Evolutionary conservation across 1,140 invertebrate species (phyloP).

Genomic region (Nasonia giraulti): DNA sequence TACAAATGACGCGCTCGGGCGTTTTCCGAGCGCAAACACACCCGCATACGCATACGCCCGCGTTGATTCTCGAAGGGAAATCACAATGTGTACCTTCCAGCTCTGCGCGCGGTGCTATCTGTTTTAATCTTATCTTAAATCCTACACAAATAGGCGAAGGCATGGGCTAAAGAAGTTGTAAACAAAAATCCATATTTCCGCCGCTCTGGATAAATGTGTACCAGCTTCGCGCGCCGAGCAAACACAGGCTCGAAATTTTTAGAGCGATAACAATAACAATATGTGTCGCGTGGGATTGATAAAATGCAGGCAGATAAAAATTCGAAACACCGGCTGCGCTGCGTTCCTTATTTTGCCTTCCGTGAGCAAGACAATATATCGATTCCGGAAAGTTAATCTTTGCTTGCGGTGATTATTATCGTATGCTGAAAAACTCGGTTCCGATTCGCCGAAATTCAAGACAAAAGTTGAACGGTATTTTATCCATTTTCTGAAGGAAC

Average conservation of each 20-base stretch:
- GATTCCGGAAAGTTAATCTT: neutral
- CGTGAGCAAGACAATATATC: neutral
- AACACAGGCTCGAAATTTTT: neutral
- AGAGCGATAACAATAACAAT: neutral
- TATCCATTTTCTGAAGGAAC: too few species aligned
- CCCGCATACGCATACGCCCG: neutral
- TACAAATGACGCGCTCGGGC: neutral
- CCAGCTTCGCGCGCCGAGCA: neutral
- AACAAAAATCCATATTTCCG: slow-evolving; percentile 39
- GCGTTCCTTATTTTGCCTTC: neutral
- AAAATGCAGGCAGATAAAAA: neutral
- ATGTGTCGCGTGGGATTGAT: neutral
- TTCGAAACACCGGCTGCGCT: neutral
- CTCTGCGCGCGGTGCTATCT: slow-evolving; percentile 23
- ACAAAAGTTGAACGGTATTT: too few species aligned
- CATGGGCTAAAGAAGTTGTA: slow-evolving; percentile 18
- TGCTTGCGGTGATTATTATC: neutral
- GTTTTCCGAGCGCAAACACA: slow-evolving; percentile 8
- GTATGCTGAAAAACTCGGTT: neutral
- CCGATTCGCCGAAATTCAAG: too few species aligned
- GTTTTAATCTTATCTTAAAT: slow-evolving; percentile 47
- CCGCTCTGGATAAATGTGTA: slow-evolving; percentile 3
- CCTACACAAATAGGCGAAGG: slow-evolving; percentile 25
- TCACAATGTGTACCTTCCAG: slow-evolving; percentile 37
- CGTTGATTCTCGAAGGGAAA: slow-evolving; percentile 36